Conservation (phyloP, 2,888 invertebrate genomes). For the Calephelis perditalis region DNA sequence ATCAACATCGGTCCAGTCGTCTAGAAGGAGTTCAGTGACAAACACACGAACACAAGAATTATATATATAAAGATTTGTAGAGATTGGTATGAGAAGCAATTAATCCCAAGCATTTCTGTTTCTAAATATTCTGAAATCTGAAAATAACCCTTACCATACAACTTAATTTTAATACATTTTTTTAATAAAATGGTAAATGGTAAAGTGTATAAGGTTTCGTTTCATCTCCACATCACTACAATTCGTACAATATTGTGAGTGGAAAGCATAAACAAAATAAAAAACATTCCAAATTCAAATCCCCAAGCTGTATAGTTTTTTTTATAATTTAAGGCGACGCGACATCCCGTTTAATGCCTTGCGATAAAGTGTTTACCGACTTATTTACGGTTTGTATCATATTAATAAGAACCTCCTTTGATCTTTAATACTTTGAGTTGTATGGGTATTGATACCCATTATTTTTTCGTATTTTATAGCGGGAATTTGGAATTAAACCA, state of each 20-base stretch:
- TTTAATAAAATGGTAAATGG: too few relatives aligned
- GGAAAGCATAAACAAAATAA: slow-evolving; percentile 39
- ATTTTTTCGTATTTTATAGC: slow-evolving; percentile 4
- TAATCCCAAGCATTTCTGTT: too few relatives aligned
- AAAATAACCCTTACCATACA: too few relatives aligned
- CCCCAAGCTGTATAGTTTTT: slow-evolving; percentile 41
- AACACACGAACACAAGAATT: too few relatives aligned
- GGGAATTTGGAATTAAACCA: neutral
- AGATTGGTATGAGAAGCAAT: too few relatives aligned
- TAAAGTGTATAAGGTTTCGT: neutral
- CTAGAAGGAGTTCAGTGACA: too few relatives aligned
- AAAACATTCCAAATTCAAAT: slow-evolving; percentile 49
- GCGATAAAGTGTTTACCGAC: slow-evolving; percentile 64
- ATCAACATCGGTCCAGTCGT: too few relatives aligned
- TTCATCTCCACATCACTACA: slow-evolving; percentile 29
- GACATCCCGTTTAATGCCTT: slow-evolving; percentile 36
- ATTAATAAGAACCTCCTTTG: slow-evolving; percentile 4
- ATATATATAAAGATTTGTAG: too few relatives aligned
- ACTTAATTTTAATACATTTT: too few relatives aligned
- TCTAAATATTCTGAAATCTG: too few relatives aligned
- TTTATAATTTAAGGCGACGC: slow-evolving; percentile 56
- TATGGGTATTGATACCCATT: slow-evolving; percentile 6
- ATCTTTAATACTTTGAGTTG: slow-evolving; percentile 2
- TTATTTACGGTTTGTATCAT: slow-evolving; percentile 45
- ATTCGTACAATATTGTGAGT: slow-evolving; percentile 42